phyloP scores from a whole-genome alignment of 1,140 invertebrate genomes.

The Megathymus violae region DNA sequence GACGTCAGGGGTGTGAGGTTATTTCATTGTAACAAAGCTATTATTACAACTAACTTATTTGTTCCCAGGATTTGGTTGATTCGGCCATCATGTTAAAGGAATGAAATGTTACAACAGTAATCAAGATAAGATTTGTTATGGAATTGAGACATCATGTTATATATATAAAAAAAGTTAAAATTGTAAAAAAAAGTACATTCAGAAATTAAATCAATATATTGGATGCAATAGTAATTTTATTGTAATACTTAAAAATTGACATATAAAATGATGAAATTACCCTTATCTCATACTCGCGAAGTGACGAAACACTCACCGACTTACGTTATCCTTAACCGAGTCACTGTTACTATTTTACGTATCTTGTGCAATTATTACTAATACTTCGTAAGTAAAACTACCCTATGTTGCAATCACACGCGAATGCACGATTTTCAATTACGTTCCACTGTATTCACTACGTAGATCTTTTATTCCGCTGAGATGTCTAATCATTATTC shows the following conservation, averaged over 20 bases:
- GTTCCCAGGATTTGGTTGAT: constrained; percentile 60
- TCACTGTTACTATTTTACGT: constrained; percentile 33
- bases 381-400: constrained; percentile 11
- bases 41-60: too few species aligned
- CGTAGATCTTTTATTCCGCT: background rate
- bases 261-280: constrained; percentile 56
- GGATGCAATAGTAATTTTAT: constrained; percentile 55
- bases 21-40: too few species aligned
- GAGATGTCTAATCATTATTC: too few species aligned
- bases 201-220: constrained; percentile 44
- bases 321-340: constrained; percentile 20
- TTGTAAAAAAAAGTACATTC: background rate
- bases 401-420: constrained; percentile 5
- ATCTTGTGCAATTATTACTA: constrained; percentile 31
- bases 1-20: too few species aligned
- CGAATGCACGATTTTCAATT: constrained; percentile 8
- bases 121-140: too few species aligned
- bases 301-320: constrained; percentile 12
- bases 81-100: constrained; percentile 71
- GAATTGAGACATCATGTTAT: background rate
- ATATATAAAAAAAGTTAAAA: background rate
- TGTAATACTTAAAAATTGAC: constrained; percentile 57
- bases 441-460: background rate
- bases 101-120: too few species aligned
- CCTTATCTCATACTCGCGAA: constrained; percentile 13